phyloP scores from a whole-genome alignment of 2,797 vertebrate species.

The Myotis planiceps region DNA sequence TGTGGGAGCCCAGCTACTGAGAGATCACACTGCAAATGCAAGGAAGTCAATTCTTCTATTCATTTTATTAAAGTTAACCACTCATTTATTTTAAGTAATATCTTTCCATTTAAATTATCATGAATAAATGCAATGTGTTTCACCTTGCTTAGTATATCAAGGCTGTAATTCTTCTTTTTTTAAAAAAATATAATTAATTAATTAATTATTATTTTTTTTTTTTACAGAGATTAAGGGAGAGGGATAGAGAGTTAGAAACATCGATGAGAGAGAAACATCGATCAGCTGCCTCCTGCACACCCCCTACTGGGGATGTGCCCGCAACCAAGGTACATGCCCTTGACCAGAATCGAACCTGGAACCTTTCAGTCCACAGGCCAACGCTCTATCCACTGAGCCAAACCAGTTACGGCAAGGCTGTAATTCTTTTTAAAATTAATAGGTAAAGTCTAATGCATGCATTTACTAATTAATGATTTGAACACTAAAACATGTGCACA shows the following conservation, averaged over 20 bases:
- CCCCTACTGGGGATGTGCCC: too few relatives aligned
- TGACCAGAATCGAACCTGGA: too few relatives aligned
- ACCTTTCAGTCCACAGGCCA: too few relatives aligned
- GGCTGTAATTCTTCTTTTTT: background rate
- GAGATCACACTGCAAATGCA: background rate
- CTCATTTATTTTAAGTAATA: conserved; percentile 8
- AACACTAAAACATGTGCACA: background rate
- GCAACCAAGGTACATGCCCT: too few relatives aligned
- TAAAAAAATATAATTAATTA: too few relatives aligned
- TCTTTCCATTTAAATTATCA: background rate
- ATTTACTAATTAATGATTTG: background rate
- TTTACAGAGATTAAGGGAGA: too few relatives aligned
- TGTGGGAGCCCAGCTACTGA: background rate
- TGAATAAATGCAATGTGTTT: conserved; percentile 1
- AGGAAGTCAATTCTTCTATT: background rate
- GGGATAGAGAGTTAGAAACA: too few relatives aligned
- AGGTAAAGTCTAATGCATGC: background rate
- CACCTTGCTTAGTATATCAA: conserved; percentile 11
- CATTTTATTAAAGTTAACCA: conserved; percentile 5
- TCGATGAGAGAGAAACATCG: too few relatives aligned
- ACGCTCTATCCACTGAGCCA: too few relatives aligned
- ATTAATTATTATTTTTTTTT: too few relatives aligned
- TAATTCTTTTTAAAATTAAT: conserved; percentile 33
- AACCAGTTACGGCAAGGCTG: too few relatives aligned
- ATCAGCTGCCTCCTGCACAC: too few relatives aligned